These are phyloP conservation scores for Ganaspis sp. DNA, from an alignment of 1,140 invertebrate genomes.

Conservation along the genomic window DNA sequence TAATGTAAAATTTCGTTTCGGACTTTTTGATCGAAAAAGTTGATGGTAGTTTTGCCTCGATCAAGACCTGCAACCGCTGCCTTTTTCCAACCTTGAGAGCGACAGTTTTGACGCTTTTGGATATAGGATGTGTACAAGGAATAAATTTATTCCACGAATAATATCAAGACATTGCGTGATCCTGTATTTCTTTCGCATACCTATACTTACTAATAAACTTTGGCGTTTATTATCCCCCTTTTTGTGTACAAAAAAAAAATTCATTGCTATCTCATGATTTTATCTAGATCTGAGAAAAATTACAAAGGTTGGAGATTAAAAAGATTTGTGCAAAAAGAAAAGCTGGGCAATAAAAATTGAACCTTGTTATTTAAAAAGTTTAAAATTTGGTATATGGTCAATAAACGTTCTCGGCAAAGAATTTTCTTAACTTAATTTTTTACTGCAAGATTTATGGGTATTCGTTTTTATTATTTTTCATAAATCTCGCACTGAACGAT, in stretches of 20 bases:
- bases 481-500: too few species aligned
- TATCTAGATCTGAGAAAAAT: too few species aligned
- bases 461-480: too few species aligned
- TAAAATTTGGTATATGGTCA: too few species aligned
- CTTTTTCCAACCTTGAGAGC: neutral
- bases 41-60: neutral
- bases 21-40: neutral
- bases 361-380: too few species aligned
- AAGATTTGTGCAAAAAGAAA: too few species aligned
- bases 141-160: slow-evolving; percentile 71
- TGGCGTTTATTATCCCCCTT: slow-evolving; percentile 69
- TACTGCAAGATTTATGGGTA: too few species aligned
- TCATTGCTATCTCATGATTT: neutral
- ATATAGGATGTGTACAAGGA: slow-evolving; percentile 34
- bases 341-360: too few species aligned
- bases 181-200: slow-evolving; percentile 55
- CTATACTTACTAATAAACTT: slow-evolving; percentile 17
- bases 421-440: too few species aligned
- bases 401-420: too few species aligned
- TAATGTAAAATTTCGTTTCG: neutral
- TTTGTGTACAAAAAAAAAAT: slow-evolving; percentile 48
- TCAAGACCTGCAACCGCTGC: neutral
- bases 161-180: slow-evolving; percentile 70
- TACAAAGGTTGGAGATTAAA: too few species aligned
- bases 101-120: slow-evolving; percentile 16